phyloP scores from a whole-genome alignment of 2,888 invertebrate species.

The Drosophila antonietae region DNA sequence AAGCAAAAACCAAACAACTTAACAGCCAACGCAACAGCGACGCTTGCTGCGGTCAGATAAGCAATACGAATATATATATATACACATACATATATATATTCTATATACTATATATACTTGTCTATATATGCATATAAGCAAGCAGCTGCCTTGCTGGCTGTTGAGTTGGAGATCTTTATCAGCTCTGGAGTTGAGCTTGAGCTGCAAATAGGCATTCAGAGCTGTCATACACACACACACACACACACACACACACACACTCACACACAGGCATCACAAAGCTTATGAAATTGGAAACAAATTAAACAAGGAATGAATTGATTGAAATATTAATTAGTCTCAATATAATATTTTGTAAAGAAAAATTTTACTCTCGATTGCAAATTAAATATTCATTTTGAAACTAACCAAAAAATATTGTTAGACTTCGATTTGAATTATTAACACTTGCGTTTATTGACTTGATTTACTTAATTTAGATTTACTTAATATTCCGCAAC shows the following conservation, averaged over 20 bases:
- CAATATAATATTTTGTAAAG: too few relatives aligned
- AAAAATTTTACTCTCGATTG: too few relatives aligned
- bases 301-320: too few relatives aligned
- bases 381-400: too few relatives aligned
- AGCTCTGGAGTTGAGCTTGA: constrained; percentile 1
- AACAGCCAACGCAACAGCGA: constrained; percentile 62
- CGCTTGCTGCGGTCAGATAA: constrained; percentile 65
- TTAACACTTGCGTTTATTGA: too few relatives aligned
- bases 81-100: neutral
- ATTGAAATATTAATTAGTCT: too few relatives aligned
- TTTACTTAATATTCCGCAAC: too few relatives aligned
- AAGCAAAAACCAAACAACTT: constrained; percentile 70
- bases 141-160: constrained; percentile 10
- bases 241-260: too few relatives aligned
- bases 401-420: too few relatives aligned
- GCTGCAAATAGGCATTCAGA: constrained; percentile 3
- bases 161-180: constrained; percentile 17
- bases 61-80: constrained; percentile 43
- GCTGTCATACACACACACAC: neutral
- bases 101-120: neutral
- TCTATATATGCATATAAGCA: neutral
- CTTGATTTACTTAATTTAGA: too few relatives aligned
- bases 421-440: too few relatives aligned
- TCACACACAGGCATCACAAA: neutral
- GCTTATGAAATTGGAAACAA: too few relatives aligned